These are phyloP conservation scores for Pyrrhia umbra DNA, from an alignment of 2,888 invertebrate genomes.

Conservation along the genomic window DNA sequence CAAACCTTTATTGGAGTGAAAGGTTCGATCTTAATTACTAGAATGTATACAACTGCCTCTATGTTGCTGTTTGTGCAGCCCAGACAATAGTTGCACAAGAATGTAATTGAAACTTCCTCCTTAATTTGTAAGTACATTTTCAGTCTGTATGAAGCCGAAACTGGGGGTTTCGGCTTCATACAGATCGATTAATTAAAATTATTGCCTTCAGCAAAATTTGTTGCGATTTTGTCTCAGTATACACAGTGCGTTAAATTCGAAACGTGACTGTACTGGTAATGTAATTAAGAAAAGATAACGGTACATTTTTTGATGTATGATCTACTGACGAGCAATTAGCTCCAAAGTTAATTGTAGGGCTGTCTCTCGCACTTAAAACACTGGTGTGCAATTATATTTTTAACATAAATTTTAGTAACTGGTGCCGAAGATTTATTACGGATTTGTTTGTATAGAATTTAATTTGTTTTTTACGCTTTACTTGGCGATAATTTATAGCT, in stretches of 20 bases:
- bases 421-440: conserved; percentile 43
- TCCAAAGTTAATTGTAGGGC: conserved; percentile 70
- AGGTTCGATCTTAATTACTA: conserved; percentile 76
- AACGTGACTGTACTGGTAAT: conserved; percentile 67
- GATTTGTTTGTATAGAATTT: conserved; percentile 43
- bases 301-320: conserved; percentile 67
- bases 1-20: conserved; percentile 77
- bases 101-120: conserved; percentile 88
- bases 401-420: conserved; percentile 53
- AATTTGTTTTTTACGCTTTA: conserved; percentile 15
- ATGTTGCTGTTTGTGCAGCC: conserved; percentile 61
- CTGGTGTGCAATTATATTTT: conserved; percentile 66
- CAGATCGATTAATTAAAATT: conserved; percentile 44
- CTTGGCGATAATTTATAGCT: conserved; percentile 5
- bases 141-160: conserved; percentile 61
- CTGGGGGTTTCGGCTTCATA: conserved; percentile 27
- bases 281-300: conserved; percentile 70
- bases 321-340: conserved; percentile 76
- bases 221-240: conserved; percentile 74
- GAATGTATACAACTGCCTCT: conserved; percentile 65
- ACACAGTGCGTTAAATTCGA: conserved; percentile 63
- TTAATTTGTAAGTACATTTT: conserved; percentile 84
- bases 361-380: conserved; percentile 65
- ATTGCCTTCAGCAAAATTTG: conserved; percentile 65
- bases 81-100: conserved; percentile 84